A percentile compares a stretch with the other conserved stretches of the same genome.
Evolutionary conservation across 1,140 invertebrate species (phyloP).

Genomic region (Rhynchophorus ferrugineus): DNA sequence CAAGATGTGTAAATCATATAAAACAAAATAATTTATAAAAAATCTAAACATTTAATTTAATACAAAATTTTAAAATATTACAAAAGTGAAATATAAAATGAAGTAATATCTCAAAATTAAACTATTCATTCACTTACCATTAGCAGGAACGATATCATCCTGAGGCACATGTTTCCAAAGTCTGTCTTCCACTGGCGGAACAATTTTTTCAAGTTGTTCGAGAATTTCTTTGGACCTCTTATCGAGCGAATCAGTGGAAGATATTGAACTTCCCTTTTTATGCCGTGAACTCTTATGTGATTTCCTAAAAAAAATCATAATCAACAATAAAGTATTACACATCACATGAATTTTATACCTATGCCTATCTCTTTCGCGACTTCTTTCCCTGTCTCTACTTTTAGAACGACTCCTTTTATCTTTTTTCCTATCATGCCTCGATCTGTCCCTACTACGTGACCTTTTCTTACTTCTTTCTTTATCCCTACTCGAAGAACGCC

Average conservation of each 20-base stretch:
- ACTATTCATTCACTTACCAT: conserved; percentile 16
- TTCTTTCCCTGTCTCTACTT: conserved; percentile 21
- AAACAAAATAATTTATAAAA: conserved; percentile 5
- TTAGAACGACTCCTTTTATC: conserved; percentile 26
- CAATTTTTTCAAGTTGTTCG: conserved; percentile 40
- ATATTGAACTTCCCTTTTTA: conserved; percentile 32
- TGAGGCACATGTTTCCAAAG: conserved; percentile 40
- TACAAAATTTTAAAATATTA: no score
- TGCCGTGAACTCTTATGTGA: conserved; percentile 41
- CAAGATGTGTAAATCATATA: no score
- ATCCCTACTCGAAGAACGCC: conserved; percentile 29
- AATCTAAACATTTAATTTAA: conserved; percentile 5
- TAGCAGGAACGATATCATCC: conserved; percentile 44
- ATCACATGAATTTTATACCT: conserved; percentile 2
- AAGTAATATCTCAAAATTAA: no score
- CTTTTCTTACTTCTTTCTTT: conserved; percentile 26
- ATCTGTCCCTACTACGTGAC: conserved; percentile 29
- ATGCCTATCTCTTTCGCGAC: conserved; percentile 13
- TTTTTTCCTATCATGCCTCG: conserved; percentile 24
- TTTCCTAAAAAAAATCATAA: conserved; percentile 17
- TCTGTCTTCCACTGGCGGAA: conserved; percentile 36
- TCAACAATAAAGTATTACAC: conserved; percentile 4
- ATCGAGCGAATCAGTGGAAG: conserved; percentile 36
- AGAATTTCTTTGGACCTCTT: conserved; percentile 40
- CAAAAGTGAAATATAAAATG: no score